phyloP scores from a whole-genome alignment of 1,140 invertebrate genomes.

The Calosoma granatense region DNA sequence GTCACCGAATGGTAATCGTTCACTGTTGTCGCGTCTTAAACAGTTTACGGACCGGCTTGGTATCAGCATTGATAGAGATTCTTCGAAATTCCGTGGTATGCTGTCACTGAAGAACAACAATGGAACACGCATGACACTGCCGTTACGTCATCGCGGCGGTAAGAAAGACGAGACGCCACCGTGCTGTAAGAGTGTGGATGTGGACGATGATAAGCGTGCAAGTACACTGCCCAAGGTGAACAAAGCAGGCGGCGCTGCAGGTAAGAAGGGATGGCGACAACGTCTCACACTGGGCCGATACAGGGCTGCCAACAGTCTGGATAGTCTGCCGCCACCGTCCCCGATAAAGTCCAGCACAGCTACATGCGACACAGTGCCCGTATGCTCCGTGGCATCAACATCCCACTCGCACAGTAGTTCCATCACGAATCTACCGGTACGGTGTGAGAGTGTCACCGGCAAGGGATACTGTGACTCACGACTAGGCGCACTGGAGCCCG shows the following conservation, averaged over 20 bases:
- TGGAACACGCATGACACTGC: constrained; percentile 8
- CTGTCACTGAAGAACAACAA: constrained; percentile 22
- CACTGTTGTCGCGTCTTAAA: constrained; percentile 27
- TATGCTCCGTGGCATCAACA: neutral
- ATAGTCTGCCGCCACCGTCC: neutral
- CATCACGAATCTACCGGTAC: neutral
- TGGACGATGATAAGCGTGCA: constrained; percentile 22
- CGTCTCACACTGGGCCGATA: constrained; percentile 12
- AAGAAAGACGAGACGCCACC: constrained; percentile 10
- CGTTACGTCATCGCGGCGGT: constrained; percentile 1
- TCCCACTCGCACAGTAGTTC: neutral
- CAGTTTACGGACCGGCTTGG: constrained; percentile 31
- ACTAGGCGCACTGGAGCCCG: neutral
- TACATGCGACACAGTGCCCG: neutral
- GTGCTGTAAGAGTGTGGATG: constrained; percentile 26
- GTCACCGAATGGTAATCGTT: constrained; percentile 13
- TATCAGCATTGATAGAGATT: constrained; percentile 27
- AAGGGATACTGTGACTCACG: neutral
- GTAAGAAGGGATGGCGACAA: constrained; percentile 28
- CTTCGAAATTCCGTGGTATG: constrained; percentile 18
- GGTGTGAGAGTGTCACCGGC: neutral
- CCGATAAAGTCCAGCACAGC: neutral
- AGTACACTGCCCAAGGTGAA: constrained; percentile 29
- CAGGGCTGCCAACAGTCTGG: neutral
- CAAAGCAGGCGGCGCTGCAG: constrained; percentile 19